Evolutionary conservation across 2,113 vertebrate species (phyloP), one percentile per base, ranked within the genome.

Genomic region (Monarcha castaneiventris): DNA sequence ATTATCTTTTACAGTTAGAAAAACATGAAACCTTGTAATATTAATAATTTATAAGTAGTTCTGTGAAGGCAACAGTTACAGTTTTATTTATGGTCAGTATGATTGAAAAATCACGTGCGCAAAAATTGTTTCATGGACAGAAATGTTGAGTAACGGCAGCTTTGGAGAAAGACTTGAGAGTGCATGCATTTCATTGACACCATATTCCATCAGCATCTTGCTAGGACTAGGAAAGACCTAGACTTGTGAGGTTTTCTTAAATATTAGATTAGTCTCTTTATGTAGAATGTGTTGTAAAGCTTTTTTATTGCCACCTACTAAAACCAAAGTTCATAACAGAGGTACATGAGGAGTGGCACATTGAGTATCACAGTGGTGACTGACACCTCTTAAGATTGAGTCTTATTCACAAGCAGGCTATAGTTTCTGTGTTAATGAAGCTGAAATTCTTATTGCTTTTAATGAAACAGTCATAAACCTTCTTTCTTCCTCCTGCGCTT

Each of bases 101-200:
- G 48, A 54, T 3, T 82, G 29, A 68, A 85, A 89, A 90, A 41
- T 46, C 29, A 58, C 86, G 16, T 44, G 48, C 18, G 41, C 18
- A 69, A 30, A 62, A 90, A 37, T 29, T 23, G 23, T 20, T 84
- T 67, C 25, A 20, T 7, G 41, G 23, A 39, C 37, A 51, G 20
- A 88, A 62, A 6, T 29, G 26, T 32, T 32, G 37, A 37, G 11
- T 41, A 66, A 18, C 27, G 52, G 48, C 56, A 73, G 30, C n/a
- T 78, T 78, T 16, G 41, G 58, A 8, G 54, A 30, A 13, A 5
- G 23, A 26, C 41, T 26, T 16, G 23, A 23, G 52, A 41, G 52
- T 43, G 20, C 14, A 0, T 4, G 7, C 0, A 0, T 52, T 77
- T 49, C 0, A 0, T 6, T 78, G 39, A 13, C 10, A 9, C 27